Base-by-base conservation (phyloP, 2,113 vertebrate species). In the Gadus chalcogrammus region DNA sequence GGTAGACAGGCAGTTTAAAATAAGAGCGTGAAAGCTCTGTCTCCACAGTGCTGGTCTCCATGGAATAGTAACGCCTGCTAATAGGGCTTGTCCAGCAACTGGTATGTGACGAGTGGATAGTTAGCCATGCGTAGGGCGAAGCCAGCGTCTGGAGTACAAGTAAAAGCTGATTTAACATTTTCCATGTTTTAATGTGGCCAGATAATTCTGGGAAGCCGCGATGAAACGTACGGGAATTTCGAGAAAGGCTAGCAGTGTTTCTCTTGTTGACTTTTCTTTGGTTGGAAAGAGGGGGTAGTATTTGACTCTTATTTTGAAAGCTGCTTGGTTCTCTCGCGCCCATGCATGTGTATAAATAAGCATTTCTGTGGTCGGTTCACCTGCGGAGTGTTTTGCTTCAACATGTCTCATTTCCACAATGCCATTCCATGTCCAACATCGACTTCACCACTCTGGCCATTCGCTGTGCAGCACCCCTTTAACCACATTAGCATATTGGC, bases 151-250 rank as follows among this genome's bases (percentile, higher is more conserved):
- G 3, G 82, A 83, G 82, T 83, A 78, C 82, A 85, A 79, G 68
- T 72, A 84, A 80, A 82, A 77, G 85, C 86, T 87, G 85, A 87
- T 85, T 87, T 83, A 73, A 82, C 87, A 82, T 79, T 89, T 89
- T 88, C 87, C 82, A 86, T 86, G 83, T 88, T 88, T 90, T 89
- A 88, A 87, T 88, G 85, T 81, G 82, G 85, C 83, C 79, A 82
- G 71, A 87, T 87, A 76, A 87, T 90, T 88, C 88, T 85, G 83
- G 87, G 84, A 88, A 89, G 80, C 79, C 62, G 73, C 67, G 76
- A 87, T 79, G 81, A 85, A 73, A 72, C 77, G 72, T 86, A 79
- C 82, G 73, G 86, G 85, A 89, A 87, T 76, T 77, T 80, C 82
- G 63, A 84, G 75, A 85, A 86, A 84, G 79, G 77, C 69, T 31